Evolutionary conservation across 2,888 invertebrate species (phyloP), one percentile per base, ranked within the genome.

Genomic region (Mactromeris polynyma): DNA sequence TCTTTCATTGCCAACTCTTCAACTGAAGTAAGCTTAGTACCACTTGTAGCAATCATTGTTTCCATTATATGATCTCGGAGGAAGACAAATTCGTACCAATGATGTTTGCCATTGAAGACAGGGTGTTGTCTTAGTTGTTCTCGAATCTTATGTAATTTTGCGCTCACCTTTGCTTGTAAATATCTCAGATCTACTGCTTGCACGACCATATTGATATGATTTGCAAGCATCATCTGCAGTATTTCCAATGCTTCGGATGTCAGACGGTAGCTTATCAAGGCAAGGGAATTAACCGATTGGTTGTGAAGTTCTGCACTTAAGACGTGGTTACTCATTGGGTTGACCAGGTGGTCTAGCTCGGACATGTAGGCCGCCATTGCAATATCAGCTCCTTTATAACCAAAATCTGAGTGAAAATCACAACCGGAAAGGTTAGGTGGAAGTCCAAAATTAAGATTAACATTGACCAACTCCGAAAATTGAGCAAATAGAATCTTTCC

Each of bases 291-390:
- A 82, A 95, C 90, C 17, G 93, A 87, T 85, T 95, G 95, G 87
- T 95, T 95, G 89, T 94, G 93, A 89, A 94, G 89, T 84, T 95
- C 95, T 9, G 95, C 94, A 64, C 93, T 93, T 33, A 93, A 77
- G 42, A 94, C 93, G 82, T 94, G 94, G 80, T 93, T 93, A 31
- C 94, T 94, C 89, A 95, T 85, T 14, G 93, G 91, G 33, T 88
- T 87, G 14, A 93, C 93, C 33, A 95, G 51, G 81, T 88, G 88
- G 84, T 94, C 92, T 40, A 94, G 87, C 79, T 94, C 94, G 0
- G 94, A 93, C 86, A 88, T 87, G 79, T 94, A 94, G 14, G 94
- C 89, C 14, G 94, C 94, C 91, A 94, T 93, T 31, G 94, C 94
- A 7, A 90, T 93, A 80, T 94, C 94, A 3, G 89, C 85, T 3